Conservation (phyloP, 2,888 invertebrate genomes). For the Arenicola marina region DNA sequence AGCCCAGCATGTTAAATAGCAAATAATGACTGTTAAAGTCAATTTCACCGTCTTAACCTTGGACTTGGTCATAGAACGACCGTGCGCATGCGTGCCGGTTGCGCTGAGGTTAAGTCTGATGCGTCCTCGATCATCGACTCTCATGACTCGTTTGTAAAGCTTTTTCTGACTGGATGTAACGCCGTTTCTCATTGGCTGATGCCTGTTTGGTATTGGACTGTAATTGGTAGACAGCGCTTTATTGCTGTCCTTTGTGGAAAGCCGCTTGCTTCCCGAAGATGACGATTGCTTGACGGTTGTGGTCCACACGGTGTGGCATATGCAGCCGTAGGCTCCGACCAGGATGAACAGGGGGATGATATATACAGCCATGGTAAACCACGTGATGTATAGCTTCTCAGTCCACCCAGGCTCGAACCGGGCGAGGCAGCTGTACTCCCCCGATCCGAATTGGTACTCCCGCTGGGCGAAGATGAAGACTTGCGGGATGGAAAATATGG, state of each 20-base stretch:
- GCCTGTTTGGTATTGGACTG: too few relatives aligned
- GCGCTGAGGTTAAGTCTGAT: neutral
- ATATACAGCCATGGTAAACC: constrained; percentile 59
- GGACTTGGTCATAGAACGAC: constrained; percentile 53
- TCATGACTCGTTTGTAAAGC: neutral
- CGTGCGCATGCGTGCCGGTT: neutral
- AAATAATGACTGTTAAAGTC: constrained; percentile 64
- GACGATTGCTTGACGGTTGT: neutral
- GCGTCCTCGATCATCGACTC: neutral
- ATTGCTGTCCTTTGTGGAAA: neutral
- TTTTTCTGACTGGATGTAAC: too few relatives aligned
- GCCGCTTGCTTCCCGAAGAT: neutral
- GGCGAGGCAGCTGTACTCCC: constrained; percentile 49
- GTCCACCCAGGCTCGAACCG: constrained; percentile 51
- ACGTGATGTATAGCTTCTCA: constrained; percentile 51
- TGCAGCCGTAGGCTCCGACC: constrained; percentile 55
- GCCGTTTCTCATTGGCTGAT: too few relatives aligned
- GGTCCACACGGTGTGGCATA: constrained; percentile 53
- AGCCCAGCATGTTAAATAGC: constrained; percentile 72
- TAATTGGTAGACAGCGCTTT: neutral
- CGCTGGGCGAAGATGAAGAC: constrained; percentile 27
- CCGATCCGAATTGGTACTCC: constrained; percentile 29
- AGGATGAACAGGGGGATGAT: constrained; percentile 59
- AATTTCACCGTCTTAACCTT: constrained; percentile 64
- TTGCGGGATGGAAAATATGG: constrained; percentile 22